Evolutionary conservation across 2,888 invertebrate genomes (phyloP).

Genomic region (Polyommatus icarus): DNA sequence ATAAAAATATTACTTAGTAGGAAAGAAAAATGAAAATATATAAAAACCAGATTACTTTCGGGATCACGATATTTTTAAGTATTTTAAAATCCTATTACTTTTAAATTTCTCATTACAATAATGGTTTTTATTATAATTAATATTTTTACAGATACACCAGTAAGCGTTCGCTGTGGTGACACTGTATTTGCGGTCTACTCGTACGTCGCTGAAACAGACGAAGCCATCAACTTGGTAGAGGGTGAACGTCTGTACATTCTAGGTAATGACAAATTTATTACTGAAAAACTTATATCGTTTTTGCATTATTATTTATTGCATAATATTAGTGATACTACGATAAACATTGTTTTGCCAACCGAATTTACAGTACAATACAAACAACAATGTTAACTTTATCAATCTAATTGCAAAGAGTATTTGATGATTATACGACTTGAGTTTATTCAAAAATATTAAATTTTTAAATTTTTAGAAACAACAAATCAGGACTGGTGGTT

Average conservation of each 20-base stretch:
- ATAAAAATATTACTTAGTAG: too few relatives aligned
- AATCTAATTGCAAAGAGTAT: background rate
- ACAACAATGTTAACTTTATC: background rate
- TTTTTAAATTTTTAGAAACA: conserved; percentile 73
- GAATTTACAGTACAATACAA: too few relatives aligned
- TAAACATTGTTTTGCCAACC: background rate
- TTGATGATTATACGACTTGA: background rate
- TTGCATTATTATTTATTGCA: too few relatives aligned
- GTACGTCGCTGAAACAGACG: conserved; percentile 92
- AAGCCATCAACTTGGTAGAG: conserved; percentile 93
- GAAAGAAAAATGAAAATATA: too few relatives aligned
- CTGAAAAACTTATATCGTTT: too few relatives aligned
- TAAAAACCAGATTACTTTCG: too few relatives aligned
- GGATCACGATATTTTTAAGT: too few relatives aligned
- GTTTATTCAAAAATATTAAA: background rate
- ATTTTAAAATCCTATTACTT: too few relatives aligned
- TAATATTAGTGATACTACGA: background rate
- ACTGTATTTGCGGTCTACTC: conserved; percentile 91
- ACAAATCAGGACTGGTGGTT: conserved; percentile 96
- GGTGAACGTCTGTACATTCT: conserved; percentile 93
- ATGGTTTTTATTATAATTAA: background rate
- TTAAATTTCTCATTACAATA: background rate
- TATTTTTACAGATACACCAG: conserved; percentile 57
- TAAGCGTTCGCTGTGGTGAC: conserved; percentile 85
- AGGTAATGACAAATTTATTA: conserved; percentile 67